A percentile compares a stretch with the other conserved stretches of the same genome.
Conservation (phyloP, 2,797 vertebrate genomes). For the Acanthopagrus latus region DNA sequence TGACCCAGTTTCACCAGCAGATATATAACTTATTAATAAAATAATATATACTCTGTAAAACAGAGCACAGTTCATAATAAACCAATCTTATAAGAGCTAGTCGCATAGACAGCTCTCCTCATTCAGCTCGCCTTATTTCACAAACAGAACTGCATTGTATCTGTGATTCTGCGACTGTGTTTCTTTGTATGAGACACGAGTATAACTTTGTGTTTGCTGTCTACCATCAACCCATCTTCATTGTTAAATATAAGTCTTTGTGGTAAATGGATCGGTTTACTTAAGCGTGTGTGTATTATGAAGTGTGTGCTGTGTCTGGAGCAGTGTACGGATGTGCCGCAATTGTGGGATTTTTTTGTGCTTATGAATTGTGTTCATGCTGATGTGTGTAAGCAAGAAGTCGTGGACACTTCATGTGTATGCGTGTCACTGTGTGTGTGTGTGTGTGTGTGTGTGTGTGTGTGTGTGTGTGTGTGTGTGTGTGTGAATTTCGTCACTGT, state of each 20-base stretch:
- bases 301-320: background rate
- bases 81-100: too few relatives aligned
- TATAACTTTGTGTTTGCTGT: background rate
- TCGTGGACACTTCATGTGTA: background rate
- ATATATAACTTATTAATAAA: too few relatives aligned
- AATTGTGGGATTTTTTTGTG: background rate
- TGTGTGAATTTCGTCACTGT: constrained; percentile 43
- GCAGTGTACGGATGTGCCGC: background rate
- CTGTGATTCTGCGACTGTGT: background rate
- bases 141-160: background rate
- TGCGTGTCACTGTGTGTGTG: background rate
- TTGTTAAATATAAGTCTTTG: background rate
- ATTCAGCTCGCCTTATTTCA: background rate
- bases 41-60: too few relatives aligned
- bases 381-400: background rate
- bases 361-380: background rate
- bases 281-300: too few relatives aligned
- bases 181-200: background rate
- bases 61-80: background rate
- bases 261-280: background rate
- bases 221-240: background rate
- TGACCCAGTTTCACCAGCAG: too few relatives aligned
- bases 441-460: constrained; percentile 18
- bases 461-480: constrained; percentile 25
- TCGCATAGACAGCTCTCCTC: background rate